These are phyloP conservation scores for cattle (Bos taurus) DNA, from an alignment of 2,113 vertebrate genomes.

Conservation along the genomic window DNA sequence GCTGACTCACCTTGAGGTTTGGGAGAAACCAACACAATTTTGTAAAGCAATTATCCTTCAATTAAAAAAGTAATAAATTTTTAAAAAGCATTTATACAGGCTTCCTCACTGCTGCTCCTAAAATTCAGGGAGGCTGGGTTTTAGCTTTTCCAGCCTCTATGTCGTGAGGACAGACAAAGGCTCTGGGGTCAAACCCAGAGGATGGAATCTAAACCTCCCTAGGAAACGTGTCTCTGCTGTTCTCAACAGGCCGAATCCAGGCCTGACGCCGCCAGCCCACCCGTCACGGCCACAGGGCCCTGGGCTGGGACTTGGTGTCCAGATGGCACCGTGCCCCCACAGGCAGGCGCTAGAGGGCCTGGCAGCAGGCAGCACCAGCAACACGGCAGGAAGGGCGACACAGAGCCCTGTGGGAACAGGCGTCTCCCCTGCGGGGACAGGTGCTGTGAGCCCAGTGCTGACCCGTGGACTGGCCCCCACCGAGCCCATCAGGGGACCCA, in stretches of 20 bases:
- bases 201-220: neutral
- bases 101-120: neutral
- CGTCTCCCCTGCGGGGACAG: neutral
- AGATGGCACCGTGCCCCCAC: neutral
- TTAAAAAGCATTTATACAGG: neutral
- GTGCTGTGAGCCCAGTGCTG: neutral
- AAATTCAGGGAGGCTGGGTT: accelerated
- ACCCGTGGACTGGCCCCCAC: neutral
- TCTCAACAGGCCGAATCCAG: accelerated
- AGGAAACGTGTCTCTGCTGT: neutral
- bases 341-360: neutral
- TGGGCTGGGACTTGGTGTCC: neutral
- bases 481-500: accelerated
- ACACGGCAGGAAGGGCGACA: accelerated
- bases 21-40: neutral
- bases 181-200: accelerated
- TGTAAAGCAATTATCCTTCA: neutral
- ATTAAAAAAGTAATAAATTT: neutral
- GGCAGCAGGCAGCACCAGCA: neutral
- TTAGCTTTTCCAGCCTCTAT: neutral
- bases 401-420: accelerated
- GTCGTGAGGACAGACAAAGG: neutral
- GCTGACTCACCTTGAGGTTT: neutral
- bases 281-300: accelerated
- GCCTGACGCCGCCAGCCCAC: neutral